Base-by-base conservation (phyloP, 2,888 invertebrate genomes). In the Papilio protenor region DNA sequence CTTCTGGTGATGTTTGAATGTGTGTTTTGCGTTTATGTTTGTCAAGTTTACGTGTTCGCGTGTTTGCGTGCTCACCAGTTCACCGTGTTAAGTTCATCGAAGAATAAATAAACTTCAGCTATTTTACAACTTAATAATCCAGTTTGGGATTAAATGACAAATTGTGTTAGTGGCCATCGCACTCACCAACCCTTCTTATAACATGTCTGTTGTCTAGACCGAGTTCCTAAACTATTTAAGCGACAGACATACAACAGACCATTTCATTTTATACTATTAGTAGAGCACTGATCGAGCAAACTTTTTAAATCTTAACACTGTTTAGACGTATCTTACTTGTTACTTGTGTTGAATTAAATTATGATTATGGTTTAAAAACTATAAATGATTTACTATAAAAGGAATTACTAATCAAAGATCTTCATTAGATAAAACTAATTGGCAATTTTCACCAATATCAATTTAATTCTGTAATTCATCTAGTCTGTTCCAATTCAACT, bases 371-470 rank as follows among this genome's bases (percentile, higher is more conserved):
- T 16, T 52, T 52, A 16, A 52, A 52, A 16, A 16, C 5, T 52
- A 52, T 49, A 49, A 49, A 49, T 49, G 14, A 55, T 55, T 4
- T 55, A 55, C 8, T 6, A 8, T 21, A 55, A 55, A 23, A 57
- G 6, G 21, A 21, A 21, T 18, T 57, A 57, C 2, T 23, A 11
- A 21, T 61, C 8, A 4, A 12, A 23, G 21, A 27, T 61, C 2
- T 27, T 21, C 66, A 69, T 21, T n/a, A 33, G 21, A 66, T 66
- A n/a, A 8, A 45, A 12, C 18, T 45, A 21, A 52, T 64, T n/a
- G 2, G 16, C 40, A 69, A 69, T 52, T 40, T 75, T 75, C 55
- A 14, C 21, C 66, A 69, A 75, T 75, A 55, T 75, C 75, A 69
- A 52, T 66, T 27, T n/a, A 66, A 27, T 73, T 33, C 33, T n/a